phyloP scores from a whole-genome alignment of 2,797 vertebrate species.

The Poeciliopsis infans region DNA sequence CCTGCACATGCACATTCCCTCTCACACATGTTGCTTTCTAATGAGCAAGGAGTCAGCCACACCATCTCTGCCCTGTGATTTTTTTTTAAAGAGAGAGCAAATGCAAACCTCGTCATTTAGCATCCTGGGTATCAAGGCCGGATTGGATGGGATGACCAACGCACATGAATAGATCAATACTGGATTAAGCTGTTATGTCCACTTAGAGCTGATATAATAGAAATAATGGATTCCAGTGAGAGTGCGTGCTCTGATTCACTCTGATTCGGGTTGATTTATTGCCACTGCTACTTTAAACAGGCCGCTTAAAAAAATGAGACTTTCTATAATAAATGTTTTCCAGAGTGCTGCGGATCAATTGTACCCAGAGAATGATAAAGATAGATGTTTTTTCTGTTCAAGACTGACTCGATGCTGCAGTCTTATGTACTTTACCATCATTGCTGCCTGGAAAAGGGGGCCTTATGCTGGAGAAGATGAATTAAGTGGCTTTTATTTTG shows the following conservation, averaged over 20 bases:
- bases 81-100: constrained; percentile 52
- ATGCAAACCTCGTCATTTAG: constrained; percentile 26
- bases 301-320: constrained; percentile 78
- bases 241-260: constrained; percentile 42
- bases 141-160: constrained; percentile 58
- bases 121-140: constrained; percentile 23
- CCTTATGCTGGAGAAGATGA: constrained; percentile 53
- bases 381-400: constrained; percentile 57
- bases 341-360: constrained; percentile 81
- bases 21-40: constrained; percentile 49
- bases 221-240: constrained; percentile 69
- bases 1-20: neutral
- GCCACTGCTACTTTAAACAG: constrained; percentile 73
- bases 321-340: constrained; percentile 84
- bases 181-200: constrained; percentile 74
- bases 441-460: constrained; percentile 57
- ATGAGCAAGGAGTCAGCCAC: constrained; percentile 50
- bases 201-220: constrained; percentile 72
- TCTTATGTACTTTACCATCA: constrained; percentile 58
- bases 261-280: constrained; percentile 77
- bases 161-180: constrained; percentile 61
- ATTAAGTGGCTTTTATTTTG: constrained; percentile 69
- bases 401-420: constrained; percentile 50
- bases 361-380: constrained; percentile 70
- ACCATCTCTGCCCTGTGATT: constrained; percentile 46